These are phyloP conservation scores for Forpus xanthops DNA, from an alignment of 2,797 vertebrate genomes.

Conservation along the genomic window DNA sequence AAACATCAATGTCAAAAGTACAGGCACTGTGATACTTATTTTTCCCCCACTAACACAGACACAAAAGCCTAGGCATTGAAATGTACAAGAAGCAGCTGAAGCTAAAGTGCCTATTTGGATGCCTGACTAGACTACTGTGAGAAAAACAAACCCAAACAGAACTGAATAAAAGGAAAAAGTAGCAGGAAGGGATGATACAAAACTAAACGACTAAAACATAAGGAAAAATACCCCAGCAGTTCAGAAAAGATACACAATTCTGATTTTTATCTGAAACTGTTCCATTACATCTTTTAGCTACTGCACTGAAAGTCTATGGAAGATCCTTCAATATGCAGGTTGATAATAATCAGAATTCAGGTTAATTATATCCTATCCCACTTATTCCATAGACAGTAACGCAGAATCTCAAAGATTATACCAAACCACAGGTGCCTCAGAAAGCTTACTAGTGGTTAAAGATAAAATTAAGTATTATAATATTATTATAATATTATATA, in stretches of 20 bases:
- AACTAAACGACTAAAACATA: not conserved
- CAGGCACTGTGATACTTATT: not conserved
- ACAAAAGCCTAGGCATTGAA: not conserved
- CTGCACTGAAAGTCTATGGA: not conserved
- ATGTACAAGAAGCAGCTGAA: not conserved
- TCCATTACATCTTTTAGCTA: not conserved
- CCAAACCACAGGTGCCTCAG: not conserved
- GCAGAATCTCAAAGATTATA: not conserved
- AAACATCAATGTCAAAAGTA: not conserved
- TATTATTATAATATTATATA: too few species aligned
- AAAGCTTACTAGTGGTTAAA: not conserved
- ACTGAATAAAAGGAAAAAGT: not conserved
- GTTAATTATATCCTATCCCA: not conserved
- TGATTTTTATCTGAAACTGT: not conserved
- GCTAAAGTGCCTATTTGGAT: not conserved
- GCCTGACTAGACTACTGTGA: not conserved
- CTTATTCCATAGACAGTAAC: not conserved
- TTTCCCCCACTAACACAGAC: not conserved
- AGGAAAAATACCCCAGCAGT: not conserved
- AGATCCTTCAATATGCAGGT: not conserved
- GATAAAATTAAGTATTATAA: not conserved
- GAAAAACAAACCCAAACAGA: not conserved
- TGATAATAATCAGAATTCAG: not conserved
- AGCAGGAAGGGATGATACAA: not conserved
- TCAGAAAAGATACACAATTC: not conserved